These are phyloP conservation scores for Orestias chungarensis DNA, from an alignment of 2,797 vertebrate species.

Conservation along the genomic window DNA sequence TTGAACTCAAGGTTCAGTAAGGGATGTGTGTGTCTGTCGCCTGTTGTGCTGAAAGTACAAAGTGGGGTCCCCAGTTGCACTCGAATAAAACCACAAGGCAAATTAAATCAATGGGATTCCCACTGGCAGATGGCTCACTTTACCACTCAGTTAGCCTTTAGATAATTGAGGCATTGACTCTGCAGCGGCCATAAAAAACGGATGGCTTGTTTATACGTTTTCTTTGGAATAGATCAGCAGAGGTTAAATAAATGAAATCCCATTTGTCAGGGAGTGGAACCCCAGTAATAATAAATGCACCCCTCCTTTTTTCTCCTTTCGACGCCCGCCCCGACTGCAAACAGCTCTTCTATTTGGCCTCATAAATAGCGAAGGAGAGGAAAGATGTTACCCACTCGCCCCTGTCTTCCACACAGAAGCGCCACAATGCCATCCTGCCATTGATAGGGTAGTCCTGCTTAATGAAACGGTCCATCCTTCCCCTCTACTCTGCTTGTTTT, in stretches of 20 bases:
- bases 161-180: slow-evolving; percentile 99
- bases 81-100: slow-evolving; percentile 86
- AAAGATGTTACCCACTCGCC: slow-evolving; percentile 72
- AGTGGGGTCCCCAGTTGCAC: slow-evolving; percentile 82
- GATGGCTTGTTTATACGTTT: slow-evolving; percentile 99
- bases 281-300: slow-evolving; percentile 97
- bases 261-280: slow-evolving; percentile 92
- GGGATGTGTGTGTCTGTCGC: slow-evolving; percentile 76
- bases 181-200: slow-evolving; percentile 90
- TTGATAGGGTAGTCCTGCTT: slow-evolving; percentile 97
- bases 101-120: slow-evolving; percentile 99
- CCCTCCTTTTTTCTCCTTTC: slow-evolving; percentile 64
- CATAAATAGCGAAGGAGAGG: slow-evolving; percentile 94
- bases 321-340: slow-evolving; percentile 58
- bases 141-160: slow-evolving; percentile 99
- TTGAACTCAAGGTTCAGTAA: slow-evolving; percentile 65
- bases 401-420: slow-evolving; percentile 54
- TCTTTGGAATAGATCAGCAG: slow-evolving; percentile 96
- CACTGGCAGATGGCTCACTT: slow-evolving; percentile 99
- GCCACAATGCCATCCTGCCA: slow-evolving; percentile 78
- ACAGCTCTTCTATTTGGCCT: slow-evolving; percentile 82
- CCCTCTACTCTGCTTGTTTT: slow-evolving; percentile 87
- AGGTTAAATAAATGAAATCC: slow-evolving; percentile 99
- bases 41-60: slow-evolving; percentile 77
- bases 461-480: slow-evolving; percentile 95